phyloP scores from a whole-genome alignment of 2,888 invertebrate species.

The Biston betularia region DNA sequence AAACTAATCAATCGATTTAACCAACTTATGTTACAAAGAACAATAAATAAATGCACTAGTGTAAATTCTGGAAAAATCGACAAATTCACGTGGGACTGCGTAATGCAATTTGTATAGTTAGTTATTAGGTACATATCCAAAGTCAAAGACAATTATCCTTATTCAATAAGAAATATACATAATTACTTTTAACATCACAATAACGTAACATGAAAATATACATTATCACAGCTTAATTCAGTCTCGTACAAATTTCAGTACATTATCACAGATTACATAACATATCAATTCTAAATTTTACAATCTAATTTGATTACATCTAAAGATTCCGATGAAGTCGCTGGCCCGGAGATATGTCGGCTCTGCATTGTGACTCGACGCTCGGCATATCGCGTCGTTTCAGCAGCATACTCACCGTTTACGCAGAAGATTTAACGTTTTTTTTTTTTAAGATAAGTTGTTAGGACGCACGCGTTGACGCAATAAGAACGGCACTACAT shows the following conservation, averaged over 20 bases:
- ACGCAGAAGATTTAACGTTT: background rate
- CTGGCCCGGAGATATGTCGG: slow-evolving; percentile 10
- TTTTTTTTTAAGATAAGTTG: background rate
- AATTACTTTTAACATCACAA: background rate
- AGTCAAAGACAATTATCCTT: too few relatives aligned
- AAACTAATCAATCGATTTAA: too few relatives aligned
- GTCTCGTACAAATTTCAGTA: background rate
- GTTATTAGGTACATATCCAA: too few relatives aligned
- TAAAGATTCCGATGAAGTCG: slow-evolving; percentile 2
- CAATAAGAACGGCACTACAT: slow-evolving; percentile 14
- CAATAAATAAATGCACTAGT: too few relatives aligned
- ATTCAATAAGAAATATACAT: too few relatives aligned
- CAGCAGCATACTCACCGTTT: slow-evolving; percentile 11
- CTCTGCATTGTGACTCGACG: background rate
- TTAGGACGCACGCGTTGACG: slow-evolving; percentile 4
- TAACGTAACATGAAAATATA: background rate
- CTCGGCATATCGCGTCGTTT: slow-evolving; percentile 8
- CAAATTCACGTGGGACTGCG: too few relatives aligned
- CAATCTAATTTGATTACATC: background rate
- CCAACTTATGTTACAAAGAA: too few relatives aligned
- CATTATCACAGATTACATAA: background rate
- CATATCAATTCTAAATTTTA: background rate
- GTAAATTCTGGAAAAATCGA: too few relatives aligned
- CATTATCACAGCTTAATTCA: slow-evolving; percentile 4
- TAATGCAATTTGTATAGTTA: too few relatives aligned